A percentile compares a stretch with the other conserved stretches of the same genome.
These are phyloP conservation scores for Coregonus suidteri DNA, from an alignment of 2,797 vertebrate genomes.

Conservation along the genomic window DNA sequence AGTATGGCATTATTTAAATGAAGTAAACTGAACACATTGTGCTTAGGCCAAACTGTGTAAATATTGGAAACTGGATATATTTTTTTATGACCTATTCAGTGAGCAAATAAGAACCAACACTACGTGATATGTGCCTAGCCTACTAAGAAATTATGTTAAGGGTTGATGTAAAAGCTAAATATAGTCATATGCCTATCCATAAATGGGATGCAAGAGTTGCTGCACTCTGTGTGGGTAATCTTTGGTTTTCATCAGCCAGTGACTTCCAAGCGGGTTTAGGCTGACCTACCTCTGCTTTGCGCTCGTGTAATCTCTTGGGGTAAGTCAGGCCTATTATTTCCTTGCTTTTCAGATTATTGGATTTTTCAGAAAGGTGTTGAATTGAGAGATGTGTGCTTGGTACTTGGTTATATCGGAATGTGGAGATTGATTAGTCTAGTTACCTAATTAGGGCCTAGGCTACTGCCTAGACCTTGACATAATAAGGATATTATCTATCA, in stretches of 20 bases:
- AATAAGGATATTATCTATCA: background rate
- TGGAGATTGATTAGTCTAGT: background rate
- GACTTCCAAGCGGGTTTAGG: slow-evolving; percentile 59
- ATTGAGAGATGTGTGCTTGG: background rate
- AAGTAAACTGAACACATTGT: background rate
- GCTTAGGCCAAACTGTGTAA: background rate
- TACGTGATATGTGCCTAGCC: slow-evolving; percentile 2
- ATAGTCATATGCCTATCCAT: slow-evolving; percentile 80
- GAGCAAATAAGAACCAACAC: background rate
- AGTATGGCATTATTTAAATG: background rate
- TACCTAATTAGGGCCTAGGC: background rate
- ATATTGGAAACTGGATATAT: background rate
- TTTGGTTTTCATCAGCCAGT: slow-evolving; percentile 70
- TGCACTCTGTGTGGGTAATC: slow-evolving; percentile 72
- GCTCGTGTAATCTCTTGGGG: slow-evolving; percentile 61
- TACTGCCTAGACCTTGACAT: background rate
- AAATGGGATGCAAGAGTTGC: slow-evolving; percentile 75
- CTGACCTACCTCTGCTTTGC: slow-evolving; percentile 37
- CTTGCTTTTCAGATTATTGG: background rate
- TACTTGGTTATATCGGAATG: background rate
- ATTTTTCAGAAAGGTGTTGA: background rate
- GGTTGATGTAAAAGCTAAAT: slow-evolving; percentile 76
- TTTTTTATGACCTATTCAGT: background rate
- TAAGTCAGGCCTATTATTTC: slow-evolving; percentile 63
- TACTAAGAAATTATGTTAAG: slow-evolving; percentile 46